phyloP scores from a whole-genome alignment of 2,113 vertebrate species.

The Chrysemys picta region DNA sequence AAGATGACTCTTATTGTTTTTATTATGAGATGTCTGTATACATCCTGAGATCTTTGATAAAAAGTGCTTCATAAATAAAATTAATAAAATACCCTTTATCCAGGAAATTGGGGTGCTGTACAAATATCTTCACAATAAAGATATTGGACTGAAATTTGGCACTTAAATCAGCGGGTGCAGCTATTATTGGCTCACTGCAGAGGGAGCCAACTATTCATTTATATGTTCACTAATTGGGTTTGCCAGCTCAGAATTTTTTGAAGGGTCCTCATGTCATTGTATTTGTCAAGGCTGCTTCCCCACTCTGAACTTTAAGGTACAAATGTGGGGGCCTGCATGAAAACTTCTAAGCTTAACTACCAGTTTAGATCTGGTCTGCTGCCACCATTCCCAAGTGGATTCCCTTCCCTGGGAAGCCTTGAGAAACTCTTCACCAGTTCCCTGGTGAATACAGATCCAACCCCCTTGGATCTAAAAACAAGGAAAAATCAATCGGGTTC shows the following conservation, averaged over 20 bases:
- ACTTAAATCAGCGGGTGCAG: background rate
- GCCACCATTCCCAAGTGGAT: no score
- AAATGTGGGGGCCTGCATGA: no score
- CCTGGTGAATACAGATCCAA: no score
- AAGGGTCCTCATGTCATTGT: background rate
- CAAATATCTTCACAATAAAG: background rate
- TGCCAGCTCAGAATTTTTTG: background rate
- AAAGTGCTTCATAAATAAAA: background rate
- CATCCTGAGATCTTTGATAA: background rate
- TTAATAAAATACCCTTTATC: background rate
- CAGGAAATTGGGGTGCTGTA: accelerated
- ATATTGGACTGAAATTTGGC: background rate
- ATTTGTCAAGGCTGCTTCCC: no score
- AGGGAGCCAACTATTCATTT: background rate
- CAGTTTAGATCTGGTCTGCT: no score
- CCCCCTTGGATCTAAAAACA: no score
- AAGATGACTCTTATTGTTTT: background rate
- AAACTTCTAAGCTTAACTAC: no score
- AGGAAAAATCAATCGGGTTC: no score
- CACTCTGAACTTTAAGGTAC: no score
- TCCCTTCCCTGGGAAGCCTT: no score
- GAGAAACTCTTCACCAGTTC: no score
- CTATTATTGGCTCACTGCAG: background rate
- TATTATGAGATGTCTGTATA: background rate
- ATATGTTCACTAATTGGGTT: background rate